A percentile compares a stretch with the other conserved stretches of the same genome.
Evolutionary conservation across 2,113 vertebrate species (phyloP).

Genomic region (Hippolais icterina): DNA sequence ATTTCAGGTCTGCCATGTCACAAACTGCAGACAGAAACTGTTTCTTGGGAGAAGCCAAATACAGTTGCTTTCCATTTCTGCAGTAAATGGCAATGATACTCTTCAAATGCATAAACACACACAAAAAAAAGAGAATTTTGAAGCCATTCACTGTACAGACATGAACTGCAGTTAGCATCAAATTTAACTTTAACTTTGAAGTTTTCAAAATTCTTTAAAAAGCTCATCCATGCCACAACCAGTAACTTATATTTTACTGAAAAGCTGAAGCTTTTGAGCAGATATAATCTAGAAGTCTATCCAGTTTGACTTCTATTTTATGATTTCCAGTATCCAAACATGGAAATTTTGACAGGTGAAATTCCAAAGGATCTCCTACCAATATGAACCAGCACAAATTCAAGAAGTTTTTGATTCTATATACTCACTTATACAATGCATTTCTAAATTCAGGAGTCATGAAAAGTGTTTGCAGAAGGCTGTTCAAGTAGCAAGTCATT

Average conservation of each 20-base stretch:
- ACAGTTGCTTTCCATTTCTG: background rate
- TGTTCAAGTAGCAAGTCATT: slow-evolving; percentile 99
- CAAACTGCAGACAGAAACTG: background rate
- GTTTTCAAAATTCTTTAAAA: background rate
- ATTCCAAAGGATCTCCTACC: background rate
- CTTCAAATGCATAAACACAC: background rate
- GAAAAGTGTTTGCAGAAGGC: slow-evolving; percentile 95
- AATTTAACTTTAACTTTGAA: background rate
- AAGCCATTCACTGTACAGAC: background rate
- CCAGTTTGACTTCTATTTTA: background rate
- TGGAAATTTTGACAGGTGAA: background rate
- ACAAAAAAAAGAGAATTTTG: background rate
- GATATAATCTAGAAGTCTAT: background rate
- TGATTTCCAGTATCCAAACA: background rate
- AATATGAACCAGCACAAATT: background rate
- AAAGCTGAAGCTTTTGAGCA: background rate
- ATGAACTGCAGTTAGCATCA: background rate
- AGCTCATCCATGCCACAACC: background rate
- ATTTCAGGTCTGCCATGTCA: background rate
- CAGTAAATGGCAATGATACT: background rate
- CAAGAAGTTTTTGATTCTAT: background rate
- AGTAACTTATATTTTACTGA: background rate
- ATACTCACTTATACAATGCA: slow-evolving; percentile 96
- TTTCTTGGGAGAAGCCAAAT: background rate
- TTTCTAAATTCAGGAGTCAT: slow-evolving; percentile 99